Percentiles rank a stretch among this genome's conserved stretches.
Evolutionary conservation across 2,888 invertebrate genomes (phyloP).

Genomic region (Erannis defoliaria): DNA sequence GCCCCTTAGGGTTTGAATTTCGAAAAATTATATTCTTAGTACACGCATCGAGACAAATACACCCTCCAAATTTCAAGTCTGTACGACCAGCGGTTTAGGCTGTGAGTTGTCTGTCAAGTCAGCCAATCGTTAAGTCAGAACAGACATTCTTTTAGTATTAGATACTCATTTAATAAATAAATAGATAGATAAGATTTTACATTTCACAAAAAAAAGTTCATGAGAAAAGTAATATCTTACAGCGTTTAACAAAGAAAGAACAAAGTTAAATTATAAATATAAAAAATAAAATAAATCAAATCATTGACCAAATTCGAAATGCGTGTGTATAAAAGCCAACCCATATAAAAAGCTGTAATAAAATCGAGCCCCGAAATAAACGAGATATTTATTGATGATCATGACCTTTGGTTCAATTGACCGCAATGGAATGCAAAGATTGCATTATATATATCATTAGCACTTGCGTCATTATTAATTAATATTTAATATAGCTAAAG

Average conservation of each 20-base stretch:
- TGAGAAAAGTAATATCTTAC: background rate
- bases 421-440: slow-evolving; percentile 57
- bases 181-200: too few species aligned
- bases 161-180: too few species aligned
- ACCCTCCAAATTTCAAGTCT: too few species aligned
- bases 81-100: too few species aligned
- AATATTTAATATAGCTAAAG: background rate
- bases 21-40: too few species aligned
- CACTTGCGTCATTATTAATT: slow-evolving; percentile 29
- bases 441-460: slow-evolving; percentile 44
- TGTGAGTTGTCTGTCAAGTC: too few species aligned
- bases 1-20: too few species aligned
- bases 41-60: too few species aligned
- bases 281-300: background rate
- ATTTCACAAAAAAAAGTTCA: background rate
- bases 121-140: too few species aligned
- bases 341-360: slow-evolving; percentile 22
- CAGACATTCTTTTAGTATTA: too few species aligned
- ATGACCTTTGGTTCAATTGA: slow-evolving; percentile 58
- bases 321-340: slow-evolving; percentile 9
- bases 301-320: slow-evolving; percentile 5
- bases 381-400: slow-evolving; percentile 49
- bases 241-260: background rate
- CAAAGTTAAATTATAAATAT: background rate
- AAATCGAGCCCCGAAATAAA: slow-evolving; percentile 27